Conservation (phyloP, 2,888 invertebrate genomes). For the Dermolepida albohirtum region DNA sequence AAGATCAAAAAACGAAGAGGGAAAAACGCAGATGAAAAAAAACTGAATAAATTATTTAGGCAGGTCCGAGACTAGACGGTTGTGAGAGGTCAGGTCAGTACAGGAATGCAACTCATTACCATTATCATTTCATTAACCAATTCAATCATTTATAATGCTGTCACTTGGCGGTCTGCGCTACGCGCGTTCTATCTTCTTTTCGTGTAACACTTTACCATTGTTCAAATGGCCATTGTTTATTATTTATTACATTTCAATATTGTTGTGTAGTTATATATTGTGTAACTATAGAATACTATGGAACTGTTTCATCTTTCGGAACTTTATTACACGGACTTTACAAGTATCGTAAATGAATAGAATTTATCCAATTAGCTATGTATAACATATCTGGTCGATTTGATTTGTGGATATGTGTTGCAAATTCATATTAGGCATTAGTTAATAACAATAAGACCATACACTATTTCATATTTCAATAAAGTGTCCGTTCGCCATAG, state of each 20-base stretch:
- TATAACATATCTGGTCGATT: too few species aligned
- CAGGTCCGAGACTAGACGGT: conserved; percentile 48
- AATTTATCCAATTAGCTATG: too few species aligned
- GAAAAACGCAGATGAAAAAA: conserved; percentile 22
- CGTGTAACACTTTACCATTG: conserved; percentile 36
- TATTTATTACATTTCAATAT: conserved; percentile 36
- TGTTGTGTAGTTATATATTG: conserved; percentile 17
- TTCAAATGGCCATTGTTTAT: conserved; percentile 32
- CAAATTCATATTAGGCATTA: too few species aligned
- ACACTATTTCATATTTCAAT: too few species aligned
- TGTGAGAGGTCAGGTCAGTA: conserved; percentile 52
- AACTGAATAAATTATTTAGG: conserved; percentile 49
- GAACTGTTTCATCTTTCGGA: background rate
- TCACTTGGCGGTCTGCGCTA: conserved; percentile 46
- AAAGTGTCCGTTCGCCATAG: too few species aligned
- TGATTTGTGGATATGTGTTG: too few species aligned
- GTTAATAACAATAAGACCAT: too few species aligned
- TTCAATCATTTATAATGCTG: conserved; percentile 54
- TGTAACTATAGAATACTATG: conserved; percentile 5
- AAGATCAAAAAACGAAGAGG: background rate
- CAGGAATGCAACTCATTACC: conserved; percentile 55
- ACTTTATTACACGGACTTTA: too few species aligned
- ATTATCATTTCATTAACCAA: conserved; percentile 55
- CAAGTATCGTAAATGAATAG: too few species aligned
- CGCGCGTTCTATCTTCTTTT: background rate